Percentiles rank a stretch among this genome's conserved stretches.
Conservation (phyloP, 2,797 vertebrate genomes). For the Peromyscus melanophrys region DNA sequence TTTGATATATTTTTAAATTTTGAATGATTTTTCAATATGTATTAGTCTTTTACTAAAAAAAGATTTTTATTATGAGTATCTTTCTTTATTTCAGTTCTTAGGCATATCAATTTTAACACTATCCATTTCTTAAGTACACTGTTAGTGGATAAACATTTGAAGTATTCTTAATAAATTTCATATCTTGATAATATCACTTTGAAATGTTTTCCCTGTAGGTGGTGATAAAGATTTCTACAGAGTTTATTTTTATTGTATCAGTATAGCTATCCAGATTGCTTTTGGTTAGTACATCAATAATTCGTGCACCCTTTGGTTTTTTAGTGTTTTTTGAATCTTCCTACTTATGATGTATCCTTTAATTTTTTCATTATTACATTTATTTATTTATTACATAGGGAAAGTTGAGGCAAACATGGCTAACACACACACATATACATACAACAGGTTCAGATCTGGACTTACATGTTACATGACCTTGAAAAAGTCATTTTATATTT, state of each 20-base stretch:
- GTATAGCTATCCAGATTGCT: neutral
- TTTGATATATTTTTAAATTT: neutral
- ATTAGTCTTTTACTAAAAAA: neutral
- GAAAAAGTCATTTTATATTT: neutral
- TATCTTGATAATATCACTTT: neutral
- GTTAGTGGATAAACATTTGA: neutral
- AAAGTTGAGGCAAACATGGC: neutral
- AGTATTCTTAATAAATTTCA: neutral
- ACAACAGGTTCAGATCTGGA: neutral
- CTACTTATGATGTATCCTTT: neutral
- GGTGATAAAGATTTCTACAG: neutral
- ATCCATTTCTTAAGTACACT: neutral
- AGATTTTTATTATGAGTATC: neutral
- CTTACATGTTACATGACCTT: neutral
- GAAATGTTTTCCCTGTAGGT: neutral
- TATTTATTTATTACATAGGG: neutral
- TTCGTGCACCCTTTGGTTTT: neutral
- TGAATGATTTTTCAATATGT: neutral
- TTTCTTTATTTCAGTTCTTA: neutral
- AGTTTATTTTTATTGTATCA: neutral
- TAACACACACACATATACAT: neutral
- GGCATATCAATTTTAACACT: neutral
- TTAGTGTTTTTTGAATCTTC: neutral
- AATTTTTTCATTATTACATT: neutral
- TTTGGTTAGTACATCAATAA: neutral